These are phyloP conservation scores for Lipophrys pholis DNA, from an alignment of 2,113 vertebrate species.

Conservation along the genomic window DNA sequence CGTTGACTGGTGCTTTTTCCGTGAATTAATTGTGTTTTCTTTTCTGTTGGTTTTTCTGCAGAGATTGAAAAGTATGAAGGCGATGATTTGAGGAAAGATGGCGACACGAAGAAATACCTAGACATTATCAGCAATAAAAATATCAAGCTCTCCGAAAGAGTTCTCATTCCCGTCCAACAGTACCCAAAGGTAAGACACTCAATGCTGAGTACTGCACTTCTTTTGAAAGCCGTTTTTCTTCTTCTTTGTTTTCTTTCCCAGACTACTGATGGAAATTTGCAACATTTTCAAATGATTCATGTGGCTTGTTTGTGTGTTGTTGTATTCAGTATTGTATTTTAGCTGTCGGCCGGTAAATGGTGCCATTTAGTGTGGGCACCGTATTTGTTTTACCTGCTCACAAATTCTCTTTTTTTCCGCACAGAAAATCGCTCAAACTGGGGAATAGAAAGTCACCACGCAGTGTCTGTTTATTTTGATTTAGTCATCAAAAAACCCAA, in stretches of 20 bases:
- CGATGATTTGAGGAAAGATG: constrained; percentile 92
- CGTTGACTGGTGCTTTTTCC: constrained; percentile 31
- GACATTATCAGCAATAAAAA: constrained; percentile 99
- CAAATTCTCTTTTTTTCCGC: constrained; percentile 14
- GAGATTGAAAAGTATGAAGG: constrained; percentile 97
- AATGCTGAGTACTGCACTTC: not conserved
- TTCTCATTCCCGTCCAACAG: constrained; percentile 96
- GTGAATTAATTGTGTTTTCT: constrained; percentile 27
- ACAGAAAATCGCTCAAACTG: constrained; percentile 38
- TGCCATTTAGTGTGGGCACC: constrained; percentile 10
- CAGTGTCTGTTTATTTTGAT: constrained; percentile 65
- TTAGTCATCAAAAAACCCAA: constrained; percentile 66
- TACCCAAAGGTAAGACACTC: constrained; percentile 95
- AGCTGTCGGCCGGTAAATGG: constrained; percentile 16
- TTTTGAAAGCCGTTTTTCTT: not conserved
- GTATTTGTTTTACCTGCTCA: constrained; percentile 40
- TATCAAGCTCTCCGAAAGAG: constrained; percentile 96
- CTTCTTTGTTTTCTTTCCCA: not conserved
- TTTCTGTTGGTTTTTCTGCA: constrained; percentile 73
- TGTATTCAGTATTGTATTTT: constrained; percentile 23
- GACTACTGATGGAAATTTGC: not conserved
- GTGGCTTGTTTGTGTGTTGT: constrained; percentile 9
- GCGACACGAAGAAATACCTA: constrained; percentile 95
- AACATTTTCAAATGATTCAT: not conserved
- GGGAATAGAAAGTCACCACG: constrained; percentile 50